Evolutionary conservation across 2,888 invertebrate genomes (phyloP).

Genomic region (Trachelus stipa): DNA sequence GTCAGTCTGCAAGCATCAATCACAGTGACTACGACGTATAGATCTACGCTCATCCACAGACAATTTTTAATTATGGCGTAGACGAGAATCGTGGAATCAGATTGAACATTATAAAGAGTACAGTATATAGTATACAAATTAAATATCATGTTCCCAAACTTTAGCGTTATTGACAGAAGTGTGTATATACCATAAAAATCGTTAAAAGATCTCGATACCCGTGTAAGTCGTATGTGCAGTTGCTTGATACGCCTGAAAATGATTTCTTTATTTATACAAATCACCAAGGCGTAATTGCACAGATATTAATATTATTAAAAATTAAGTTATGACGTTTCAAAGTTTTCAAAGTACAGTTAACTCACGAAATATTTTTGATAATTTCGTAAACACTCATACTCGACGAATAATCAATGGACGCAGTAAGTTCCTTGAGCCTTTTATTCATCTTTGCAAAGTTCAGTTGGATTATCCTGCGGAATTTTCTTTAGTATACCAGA

Average conservation of each 20-base stretch:
- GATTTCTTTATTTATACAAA: neutral
- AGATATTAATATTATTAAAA: too few species aligned
- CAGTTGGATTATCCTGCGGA: neutral
- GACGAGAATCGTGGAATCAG: neutral
- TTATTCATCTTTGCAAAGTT: neutral
- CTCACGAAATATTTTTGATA: neutral
- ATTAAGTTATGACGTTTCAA: too few species aligned
- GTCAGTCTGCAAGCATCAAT: neutral
- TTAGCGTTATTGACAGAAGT: neutral
- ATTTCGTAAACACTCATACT: neutral
- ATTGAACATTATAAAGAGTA: neutral
- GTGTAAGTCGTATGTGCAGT: neutral
- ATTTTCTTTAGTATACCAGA: neutral
- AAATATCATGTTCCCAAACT: fast-evolving
- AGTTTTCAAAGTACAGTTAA: neutral
- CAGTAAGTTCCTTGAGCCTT: neutral
- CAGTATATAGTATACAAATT: fast-evolving
- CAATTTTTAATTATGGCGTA: fast-evolving
- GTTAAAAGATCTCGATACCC: neutral
- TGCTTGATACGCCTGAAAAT: neutral
- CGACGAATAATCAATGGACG: neutral
- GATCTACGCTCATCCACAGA: neutral
- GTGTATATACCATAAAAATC: neutral
- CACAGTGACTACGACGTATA: neutral
- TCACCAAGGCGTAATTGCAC: neutral